Percentiles rank a stretch among this genome's conserved stretches.
Conservation (phyloP, 2,888 invertebrate species). For the Pomacea canaliculata region DNA sequence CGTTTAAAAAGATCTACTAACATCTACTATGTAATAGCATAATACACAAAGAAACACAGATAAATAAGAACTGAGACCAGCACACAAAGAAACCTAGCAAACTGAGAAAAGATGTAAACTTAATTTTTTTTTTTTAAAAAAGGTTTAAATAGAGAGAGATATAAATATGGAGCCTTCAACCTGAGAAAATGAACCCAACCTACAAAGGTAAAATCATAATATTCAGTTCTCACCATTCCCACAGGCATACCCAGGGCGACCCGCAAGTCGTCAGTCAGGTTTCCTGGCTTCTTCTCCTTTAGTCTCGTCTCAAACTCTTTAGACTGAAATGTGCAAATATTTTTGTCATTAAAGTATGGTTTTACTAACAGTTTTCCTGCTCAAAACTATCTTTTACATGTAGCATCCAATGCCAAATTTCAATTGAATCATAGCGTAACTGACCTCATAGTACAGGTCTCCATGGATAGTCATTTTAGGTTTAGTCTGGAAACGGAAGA, state of each 20-base stretch:
- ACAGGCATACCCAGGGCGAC: conserved; percentile 99
- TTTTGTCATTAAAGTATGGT: background rate
- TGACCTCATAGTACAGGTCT: conserved; percentile 92
- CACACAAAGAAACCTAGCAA: no score
- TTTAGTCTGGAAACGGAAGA: conserved; percentile 99
- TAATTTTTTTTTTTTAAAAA: no score
- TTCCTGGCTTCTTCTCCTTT: conserved; percentile 98
- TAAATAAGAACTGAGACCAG: no score
- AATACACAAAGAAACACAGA: no score
- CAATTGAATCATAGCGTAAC: background rate
- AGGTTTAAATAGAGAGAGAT: no score
- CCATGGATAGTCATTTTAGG: conserved; percentile 99
- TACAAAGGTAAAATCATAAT: no score
- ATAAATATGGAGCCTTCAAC: no score
- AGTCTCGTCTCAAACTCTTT: conserved; percentile 98
- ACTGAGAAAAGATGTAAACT: background rate
- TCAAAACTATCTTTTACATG: background rate
- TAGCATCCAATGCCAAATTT: background rate
- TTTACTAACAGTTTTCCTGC: background rate
- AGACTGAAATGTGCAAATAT: conserved; percentile 73
- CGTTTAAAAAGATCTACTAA: no score
- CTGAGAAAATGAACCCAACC: no score
- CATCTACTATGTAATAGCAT: no score
- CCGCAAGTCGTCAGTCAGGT: conserved; percentile 93
- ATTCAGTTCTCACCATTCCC: conserved; percentile 77